Evolutionary conservation across 2,888 invertebrate species (phyloP).

Genomic region (Octodonta nipae): DNA sequence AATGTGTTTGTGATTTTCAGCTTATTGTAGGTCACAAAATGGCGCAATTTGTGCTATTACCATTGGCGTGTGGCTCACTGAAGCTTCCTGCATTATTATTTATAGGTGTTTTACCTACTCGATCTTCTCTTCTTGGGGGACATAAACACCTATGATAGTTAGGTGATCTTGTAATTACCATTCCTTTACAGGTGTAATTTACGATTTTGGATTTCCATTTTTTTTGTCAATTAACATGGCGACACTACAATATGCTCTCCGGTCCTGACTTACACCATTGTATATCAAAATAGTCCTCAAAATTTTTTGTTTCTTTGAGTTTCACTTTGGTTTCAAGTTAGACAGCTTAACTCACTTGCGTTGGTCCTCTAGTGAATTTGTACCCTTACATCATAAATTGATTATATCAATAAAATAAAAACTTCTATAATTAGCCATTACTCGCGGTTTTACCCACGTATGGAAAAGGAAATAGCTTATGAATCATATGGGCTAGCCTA

Average conservation of each 20-base stretch:
- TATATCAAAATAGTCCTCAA: no score
- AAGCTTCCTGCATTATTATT: slow-evolving; percentile 1
- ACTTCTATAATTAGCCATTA: no score
- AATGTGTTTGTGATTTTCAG: slow-evolving; percentile 1
- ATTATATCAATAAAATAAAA: no score
- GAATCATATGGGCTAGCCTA: no score
- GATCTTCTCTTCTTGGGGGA: no score
- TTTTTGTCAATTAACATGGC: background rate
- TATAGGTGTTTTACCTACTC: slow-evolving; percentile 1
- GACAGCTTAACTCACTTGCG: background rate
- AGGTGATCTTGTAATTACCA: no score
- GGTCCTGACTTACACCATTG: slow-evolving; percentile 1
- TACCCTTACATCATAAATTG: no score
- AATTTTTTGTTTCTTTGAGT: slow-evolving; percentile 1
- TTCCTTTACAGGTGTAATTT: slow-evolving; percentile 1
- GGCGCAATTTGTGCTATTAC: slow-evolving; percentile 1
- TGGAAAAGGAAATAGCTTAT: no score
- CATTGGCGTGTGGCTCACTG: slow-evolving; percentile 1
- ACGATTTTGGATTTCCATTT: slow-evolving; percentile 1
- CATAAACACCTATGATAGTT: no score
- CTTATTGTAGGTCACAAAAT: slow-evolving; percentile 1
- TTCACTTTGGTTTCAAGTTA: background rate
- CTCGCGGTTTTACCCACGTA: no score
- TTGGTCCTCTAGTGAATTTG: no score
- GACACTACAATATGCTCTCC: no score